A percentile compares a stretch with the other conserved stretches of the same genome.
Conservation (phyloP, 2,888 invertebrate species). For the Drosophila demipolita region DNA sequence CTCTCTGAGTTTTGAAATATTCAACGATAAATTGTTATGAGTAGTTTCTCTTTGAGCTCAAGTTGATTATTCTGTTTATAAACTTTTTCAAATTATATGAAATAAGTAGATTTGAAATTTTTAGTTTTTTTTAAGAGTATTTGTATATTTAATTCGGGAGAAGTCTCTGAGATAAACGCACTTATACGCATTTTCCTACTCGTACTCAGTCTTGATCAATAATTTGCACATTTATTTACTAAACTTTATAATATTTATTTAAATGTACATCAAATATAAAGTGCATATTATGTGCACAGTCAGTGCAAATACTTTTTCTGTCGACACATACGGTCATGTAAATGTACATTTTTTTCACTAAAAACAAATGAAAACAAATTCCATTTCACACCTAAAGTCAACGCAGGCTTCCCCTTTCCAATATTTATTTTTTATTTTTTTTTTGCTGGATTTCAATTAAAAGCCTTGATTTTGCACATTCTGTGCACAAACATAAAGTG, state of each 20-base stretch:
- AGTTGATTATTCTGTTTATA: neutral
- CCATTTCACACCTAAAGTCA: slow-evolving; percentile 24
- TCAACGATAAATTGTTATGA: neutral
- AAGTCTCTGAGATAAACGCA: neutral
- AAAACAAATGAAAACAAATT: slow-evolving; percentile 1
- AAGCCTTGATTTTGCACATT: slow-evolving; percentile 75
- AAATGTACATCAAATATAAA: neutral
- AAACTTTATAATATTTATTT: neutral
- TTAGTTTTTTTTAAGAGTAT: neutral
- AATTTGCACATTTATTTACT: neutral
- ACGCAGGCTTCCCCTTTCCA: slow-evolving; percentile 21
- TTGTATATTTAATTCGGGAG: neutral
- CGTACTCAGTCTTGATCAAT: neutral
- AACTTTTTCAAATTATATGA: neutral
- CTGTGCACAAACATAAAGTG: slow-evolving; percentile 39
- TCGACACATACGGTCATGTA: neutral
- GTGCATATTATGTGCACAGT: slow-evolving; percentile 12
- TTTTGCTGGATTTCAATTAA: slow-evolving; percentile 79
- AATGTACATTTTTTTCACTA: neutral
- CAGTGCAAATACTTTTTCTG: slow-evolving; percentile 1
- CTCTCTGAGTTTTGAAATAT: neutral
- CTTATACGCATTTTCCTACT: neutral
- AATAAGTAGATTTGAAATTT: neutral
- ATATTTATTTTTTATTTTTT: slow-evolving; percentile 34
- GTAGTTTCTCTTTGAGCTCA: neutral